These are phyloP conservation scores for Drosophila rubida DNA, from an alignment of 2,888 invertebrate genomes.

Conservation along the genomic window DNA sequence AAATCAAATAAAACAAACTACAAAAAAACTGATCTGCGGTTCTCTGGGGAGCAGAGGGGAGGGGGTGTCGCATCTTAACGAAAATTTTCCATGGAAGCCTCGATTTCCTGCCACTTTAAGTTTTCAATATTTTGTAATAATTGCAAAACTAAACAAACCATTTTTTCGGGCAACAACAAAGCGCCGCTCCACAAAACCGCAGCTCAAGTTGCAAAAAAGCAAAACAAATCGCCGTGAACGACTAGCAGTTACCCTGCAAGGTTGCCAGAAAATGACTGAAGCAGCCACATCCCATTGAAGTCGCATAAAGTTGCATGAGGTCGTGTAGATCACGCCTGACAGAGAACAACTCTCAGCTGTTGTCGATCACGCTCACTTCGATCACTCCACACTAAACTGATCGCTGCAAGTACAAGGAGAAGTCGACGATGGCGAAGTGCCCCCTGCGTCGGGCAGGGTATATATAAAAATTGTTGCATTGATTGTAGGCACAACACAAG, in stretches of 20 bases:
- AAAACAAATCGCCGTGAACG: not conserved
- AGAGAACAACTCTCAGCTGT: too few species aligned
- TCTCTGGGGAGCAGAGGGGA: slow-evolving; percentile 2
- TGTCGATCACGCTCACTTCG: too few species aligned
- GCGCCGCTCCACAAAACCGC: slow-evolving; percentile 16
- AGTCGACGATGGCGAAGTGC: not conserved
- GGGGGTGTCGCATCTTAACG: not conserved
- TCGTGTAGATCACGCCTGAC: too few species aligned
- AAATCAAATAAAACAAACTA: not conserved
- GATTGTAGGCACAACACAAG: slow-evolving; percentile 43
- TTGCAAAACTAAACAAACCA: slow-evolving; percentile 54
- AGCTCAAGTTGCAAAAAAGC: slow-evolving; percentile 42
- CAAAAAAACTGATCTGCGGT: slow-evolving; percentile 11
- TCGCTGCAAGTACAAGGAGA: too few species aligned
- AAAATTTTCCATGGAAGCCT: slow-evolving; percentile 47
- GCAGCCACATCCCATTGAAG: too few species aligned
- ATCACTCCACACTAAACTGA: too few species aligned
- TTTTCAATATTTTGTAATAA: slow-evolving; percentile 42
- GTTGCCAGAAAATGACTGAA: not conserved
- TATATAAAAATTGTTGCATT: slow-evolving; percentile 36
- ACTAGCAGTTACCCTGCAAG: not conserved
- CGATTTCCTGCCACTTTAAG: slow-evolving; percentile 38
- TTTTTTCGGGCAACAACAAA: slow-evolving; percentile 30
- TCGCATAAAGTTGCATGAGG: too few species aligned
- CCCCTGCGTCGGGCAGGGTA: slow-evolving; percentile 25